phyloP scores from a whole-genome alignment of 2,113 vertebrate species.

The Lophius piscatorius region DNA sequence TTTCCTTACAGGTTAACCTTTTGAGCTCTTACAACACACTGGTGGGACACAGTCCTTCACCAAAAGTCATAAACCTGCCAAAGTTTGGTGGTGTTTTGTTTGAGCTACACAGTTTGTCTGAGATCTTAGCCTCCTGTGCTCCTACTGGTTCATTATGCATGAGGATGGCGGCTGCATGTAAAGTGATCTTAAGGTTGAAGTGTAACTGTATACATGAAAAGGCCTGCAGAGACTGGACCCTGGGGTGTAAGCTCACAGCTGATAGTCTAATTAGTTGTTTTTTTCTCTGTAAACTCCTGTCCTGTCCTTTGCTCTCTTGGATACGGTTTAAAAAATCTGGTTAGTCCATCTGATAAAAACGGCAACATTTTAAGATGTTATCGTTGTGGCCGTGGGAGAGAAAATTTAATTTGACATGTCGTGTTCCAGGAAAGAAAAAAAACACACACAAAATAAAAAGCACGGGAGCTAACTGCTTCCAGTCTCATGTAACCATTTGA shows the following conservation, averaged over 20 bases:
- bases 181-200: conserved; percentile 50
- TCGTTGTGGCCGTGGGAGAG: no score
- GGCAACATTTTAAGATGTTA: background rate
- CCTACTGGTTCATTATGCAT: conserved; percentile 69
- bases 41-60: background rate
- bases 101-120: background rate
- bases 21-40: no score
- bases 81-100: no score
- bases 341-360: conserved; percentile 4
- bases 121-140: conserved; percentile 5
- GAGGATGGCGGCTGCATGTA: conserved; percentile 44
- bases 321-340: no score
- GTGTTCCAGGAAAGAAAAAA: no score
- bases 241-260: conserved; percentile 22
- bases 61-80: no score
- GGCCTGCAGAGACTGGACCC: conserved; percentile 43
- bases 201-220: conserved; percentile 67
- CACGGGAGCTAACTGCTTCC: no score
- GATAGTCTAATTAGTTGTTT: background rate
- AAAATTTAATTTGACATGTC: background rate
- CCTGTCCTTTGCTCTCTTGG: no score
- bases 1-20: background rate
- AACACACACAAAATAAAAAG: no score
- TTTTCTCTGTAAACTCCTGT: background rate
- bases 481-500: conserved; percentile 4